A percentile compares a stretch with the other conserved stretches of the same genome.
These are phyloP conservation scores for Oligia fasciuncula DNA, from an alignment of 2,888 invertebrate species.

Conservation along the genomic window DNA sequence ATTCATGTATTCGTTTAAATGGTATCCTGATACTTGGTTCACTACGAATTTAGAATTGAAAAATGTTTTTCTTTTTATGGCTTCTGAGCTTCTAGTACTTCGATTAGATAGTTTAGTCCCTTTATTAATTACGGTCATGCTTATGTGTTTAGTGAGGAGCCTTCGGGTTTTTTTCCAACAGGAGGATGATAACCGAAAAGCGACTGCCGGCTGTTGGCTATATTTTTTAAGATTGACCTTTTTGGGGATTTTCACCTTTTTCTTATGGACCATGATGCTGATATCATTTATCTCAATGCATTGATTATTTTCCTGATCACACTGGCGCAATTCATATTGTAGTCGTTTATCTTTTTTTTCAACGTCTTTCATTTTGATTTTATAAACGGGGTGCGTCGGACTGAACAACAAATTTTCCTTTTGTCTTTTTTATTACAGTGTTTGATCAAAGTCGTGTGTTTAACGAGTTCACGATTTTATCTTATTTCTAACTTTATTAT, in stretches of 20 bases:
- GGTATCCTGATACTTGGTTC: conserved; percentile 32
- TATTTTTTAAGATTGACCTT: conserved; percentile 3
- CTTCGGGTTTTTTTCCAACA: not conserved
- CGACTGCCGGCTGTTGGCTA: conserved; percentile 27
- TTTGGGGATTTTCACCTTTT: conserved; percentile 41
- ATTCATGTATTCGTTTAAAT: conserved; percentile 20
- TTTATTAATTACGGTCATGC: conserved; percentile 39
- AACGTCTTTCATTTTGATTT: conserved; percentile 33
- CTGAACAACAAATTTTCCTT: not conserved
- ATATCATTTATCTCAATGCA: conserved; percentile 21
- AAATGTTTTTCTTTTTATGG: conserved; percentile 7
- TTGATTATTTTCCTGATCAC: conserved; percentile 5
- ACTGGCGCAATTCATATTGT: not conserved
- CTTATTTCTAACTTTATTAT: not conserved
- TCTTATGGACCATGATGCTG: conserved; percentile 39
- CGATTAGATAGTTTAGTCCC: conserved; percentile 12
- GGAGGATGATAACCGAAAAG: conserved; percentile 39
- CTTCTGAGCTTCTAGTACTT: conserved; percentile 31
- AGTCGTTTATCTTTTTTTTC: not conserved
- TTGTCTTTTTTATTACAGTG: not conserved
- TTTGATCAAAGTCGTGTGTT: not conserved
- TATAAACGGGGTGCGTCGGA: not conserved
- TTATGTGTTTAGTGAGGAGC: conserved; percentile 34
- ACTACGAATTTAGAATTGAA: conserved; percentile 41
- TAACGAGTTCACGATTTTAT: conserved; percentile 3